Conservation (phyloP, 2,113 vertebrate species). For the Forbesichthys papilliferus region DNA sequence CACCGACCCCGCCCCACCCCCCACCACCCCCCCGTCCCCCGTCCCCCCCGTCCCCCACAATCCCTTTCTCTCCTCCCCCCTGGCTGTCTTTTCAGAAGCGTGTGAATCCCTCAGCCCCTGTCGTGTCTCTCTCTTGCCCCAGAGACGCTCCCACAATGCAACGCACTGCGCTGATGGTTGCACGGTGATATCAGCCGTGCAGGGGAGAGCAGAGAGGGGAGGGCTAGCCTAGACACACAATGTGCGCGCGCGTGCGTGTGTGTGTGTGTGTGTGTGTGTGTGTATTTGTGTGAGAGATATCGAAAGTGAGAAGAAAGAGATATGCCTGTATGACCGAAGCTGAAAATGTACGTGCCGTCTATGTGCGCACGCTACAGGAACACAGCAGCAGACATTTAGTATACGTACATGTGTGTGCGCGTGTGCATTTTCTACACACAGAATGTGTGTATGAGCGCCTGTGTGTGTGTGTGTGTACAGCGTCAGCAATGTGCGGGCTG, state of each 20-base stretch:
- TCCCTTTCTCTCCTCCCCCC: slow-evolving; percentile 47
- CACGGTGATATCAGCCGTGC: slow-evolving; percentile 71
- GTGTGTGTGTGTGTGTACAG: slow-evolving; percentile 47
- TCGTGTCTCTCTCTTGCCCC: slow-evolving; percentile 67
- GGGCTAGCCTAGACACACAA: slow-evolving; percentile 56
- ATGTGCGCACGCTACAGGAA: neutral
- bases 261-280: slow-evolving; percentile 9
- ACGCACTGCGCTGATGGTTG: slow-evolving; percentile 74
- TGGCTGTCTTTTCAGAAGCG: slow-evolving; percentile 74
- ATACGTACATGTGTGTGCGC: neutral
- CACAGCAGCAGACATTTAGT: no score
- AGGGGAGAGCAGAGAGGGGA: slow-evolving; percentile 51
- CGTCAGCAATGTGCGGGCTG: slow-evolving; percentile 72
- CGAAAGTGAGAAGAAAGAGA: slow-evolving; percentile 15
- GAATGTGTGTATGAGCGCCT: slow-evolving; percentile 30
- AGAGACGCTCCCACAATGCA: slow-evolving; percentile 78
- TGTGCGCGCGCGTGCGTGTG: slow-evolving; percentile 5
- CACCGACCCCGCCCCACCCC: slow-evolving; percentile 39
- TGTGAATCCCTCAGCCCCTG: slow-evolving; percentile 77
- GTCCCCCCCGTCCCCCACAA: slow-evolving; percentile 10
- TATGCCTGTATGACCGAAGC: slow-evolving; percentile 36
- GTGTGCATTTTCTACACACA: neutral
- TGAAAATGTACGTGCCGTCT: slow-evolving; percentile 18
- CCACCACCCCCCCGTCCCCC: slow-evolving; percentile 21
- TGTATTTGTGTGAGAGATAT: neutral